Conservation (phyloP, 2,888 invertebrate species). For the Synergus laeviventris region DNA sequence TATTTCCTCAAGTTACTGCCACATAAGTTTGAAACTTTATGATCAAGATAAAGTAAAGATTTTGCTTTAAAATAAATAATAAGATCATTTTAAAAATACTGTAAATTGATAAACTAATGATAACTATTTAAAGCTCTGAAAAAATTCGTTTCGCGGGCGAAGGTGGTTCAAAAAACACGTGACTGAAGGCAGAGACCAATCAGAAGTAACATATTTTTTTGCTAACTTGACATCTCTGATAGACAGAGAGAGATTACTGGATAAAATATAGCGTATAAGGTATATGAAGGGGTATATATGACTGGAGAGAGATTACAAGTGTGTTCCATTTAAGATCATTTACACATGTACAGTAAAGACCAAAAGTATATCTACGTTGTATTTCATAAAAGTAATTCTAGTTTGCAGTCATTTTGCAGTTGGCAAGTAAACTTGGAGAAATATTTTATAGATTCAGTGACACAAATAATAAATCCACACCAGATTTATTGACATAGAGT, state of each 20-base stretch:
- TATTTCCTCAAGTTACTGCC: not conserved
- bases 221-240: constrained; percentile 40
- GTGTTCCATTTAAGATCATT: constrained; percentile 34
- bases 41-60: not conserved
- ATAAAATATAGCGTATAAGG: constrained; percentile 41
- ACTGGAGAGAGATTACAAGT: constrained; percentile 38
- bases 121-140: not conserved
- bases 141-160: not conserved
- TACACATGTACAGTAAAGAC: constrained; percentile 9
- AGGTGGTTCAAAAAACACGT: constrained; percentile 48
- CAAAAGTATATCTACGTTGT: not conserved
- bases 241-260: constrained; percentile 40
- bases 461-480: not conserved
- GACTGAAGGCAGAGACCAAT: constrained; percentile 50
- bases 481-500: not conserved
- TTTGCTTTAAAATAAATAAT: no score
- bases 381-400: not conserved
- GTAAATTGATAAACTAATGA: no score
- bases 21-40: not conserved
- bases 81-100: no score
- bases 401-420: not conserved
- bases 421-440: not conserved
- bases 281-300: no score
- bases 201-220: constrained; percentile 47
- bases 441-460: not conserved